These are phyloP conservation scores for Polyploca ridens DNA, from an alignment of 2,888 invertebrate genomes.

Conservation along the genomic window DNA sequence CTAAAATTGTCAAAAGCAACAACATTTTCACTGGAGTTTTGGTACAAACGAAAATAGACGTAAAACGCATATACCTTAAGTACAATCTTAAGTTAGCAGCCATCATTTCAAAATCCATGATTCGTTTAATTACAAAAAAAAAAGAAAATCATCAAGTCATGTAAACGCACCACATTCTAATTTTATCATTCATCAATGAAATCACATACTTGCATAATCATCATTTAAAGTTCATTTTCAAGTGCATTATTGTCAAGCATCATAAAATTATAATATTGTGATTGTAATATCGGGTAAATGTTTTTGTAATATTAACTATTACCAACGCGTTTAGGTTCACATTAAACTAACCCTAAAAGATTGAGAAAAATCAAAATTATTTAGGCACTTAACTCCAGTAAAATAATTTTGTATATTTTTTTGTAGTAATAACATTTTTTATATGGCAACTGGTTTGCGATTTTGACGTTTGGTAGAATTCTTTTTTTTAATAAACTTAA, in stretches of 20 bases:
- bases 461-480: too few relatives aligned
- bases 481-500: slow-evolving; percentile 10
- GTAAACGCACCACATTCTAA: not conserved
- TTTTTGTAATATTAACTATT: not conserved
- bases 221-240: slow-evolving; percentile 30
- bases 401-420: not conserved
- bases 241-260: slow-evolving; percentile 31
- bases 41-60: slow-evolving; percentile 46
- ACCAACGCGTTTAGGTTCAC: not conserved
- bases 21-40: slow-evolving; percentile 64
- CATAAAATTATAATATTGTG: not conserved
- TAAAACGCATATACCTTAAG: slow-evolving; percentile 50
- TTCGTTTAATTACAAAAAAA: slow-evolving; percentile 15
- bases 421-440: too few relatives aligned
- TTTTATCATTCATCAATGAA: not conserved
- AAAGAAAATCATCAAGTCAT: slow-evolving; percentile 17
- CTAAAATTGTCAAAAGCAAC: slow-evolving; percentile 27
- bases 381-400: too few relatives aligned
- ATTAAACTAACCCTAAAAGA: too few relatives aligned
- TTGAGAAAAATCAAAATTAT: too few relatives aligned
- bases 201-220: slow-evolving; percentile 8
- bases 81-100: slow-evolving; percentile 73
- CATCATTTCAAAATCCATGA: slow-evolving; percentile 34
- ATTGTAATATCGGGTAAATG: not conserved
- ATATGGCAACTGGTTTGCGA: not conserved